Evolutionary conservation across 2,113 vertebrate species (phyloP), one percentile per base, ranked within the genome.

Genomic region (Syrrhaptes paradoxus): DNA sequence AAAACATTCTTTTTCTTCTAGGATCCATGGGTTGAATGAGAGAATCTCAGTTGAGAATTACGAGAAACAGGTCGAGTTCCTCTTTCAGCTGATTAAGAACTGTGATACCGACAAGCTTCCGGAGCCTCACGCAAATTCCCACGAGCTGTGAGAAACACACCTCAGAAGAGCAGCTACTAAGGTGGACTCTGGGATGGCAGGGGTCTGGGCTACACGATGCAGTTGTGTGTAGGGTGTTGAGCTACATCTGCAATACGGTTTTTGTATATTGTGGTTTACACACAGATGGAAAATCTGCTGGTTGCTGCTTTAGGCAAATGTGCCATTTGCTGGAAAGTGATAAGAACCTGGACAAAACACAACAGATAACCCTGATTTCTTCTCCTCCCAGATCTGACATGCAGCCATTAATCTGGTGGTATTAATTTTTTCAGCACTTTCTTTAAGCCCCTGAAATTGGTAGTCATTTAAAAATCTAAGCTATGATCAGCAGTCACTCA

Each of bases 1-100:
- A 88, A 94, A 85, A 20, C 11, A 3, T 29, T 74, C 29, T 87
- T 34, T 75, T n/a, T 70, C 90, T 79, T 97, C 70, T 95, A 98
- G 99, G 96, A 97, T 99, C 89, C 99, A 99, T 58, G 99, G 99
- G 25, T 70, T 99, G 90, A 99, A 99, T 32, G 99, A 99, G 97
- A 98, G 98, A 93, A 99, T 99, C 97, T 99, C 99, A 5, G 29
- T 97, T 61, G 97, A 98, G 93, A 98, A 96, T 94, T 99, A 99
- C 0, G 98, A 99, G 96, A 98, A 97, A 8, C 95, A 99, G 29
- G 94, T 99, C 1, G 84, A 96, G 41, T 99, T 99, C 96, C 98
- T 98, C 95, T 99, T 98, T 43, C 98, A 96, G 86, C 97, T 99
- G 26, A 98, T 99, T 73, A 98, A 99, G 97, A 99, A 99, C 96